Evolutionary conservation across 1,140 invertebrate genomes (phyloP), one percentile per base, ranked within the genome.

Genomic region (Papilio polytes): DNA sequence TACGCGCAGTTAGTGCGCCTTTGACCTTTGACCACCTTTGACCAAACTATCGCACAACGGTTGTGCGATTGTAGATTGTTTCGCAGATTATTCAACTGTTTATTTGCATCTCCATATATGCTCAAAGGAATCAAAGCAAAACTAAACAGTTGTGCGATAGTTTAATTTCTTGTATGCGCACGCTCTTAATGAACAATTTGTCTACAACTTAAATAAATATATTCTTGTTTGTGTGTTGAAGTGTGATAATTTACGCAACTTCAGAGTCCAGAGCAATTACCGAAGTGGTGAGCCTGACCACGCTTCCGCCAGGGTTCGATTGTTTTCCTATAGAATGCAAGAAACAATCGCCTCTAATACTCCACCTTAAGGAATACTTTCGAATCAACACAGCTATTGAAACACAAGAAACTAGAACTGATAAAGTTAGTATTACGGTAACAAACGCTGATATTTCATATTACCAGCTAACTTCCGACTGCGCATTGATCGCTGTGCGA

Each of bases 351-450:
- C 63, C 63, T 66, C 22, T 66, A 66, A 66, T 18, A 0, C 12
- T 0, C 13, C 0, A 15, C 22, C 3, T 66, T 66, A 66, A 66
- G 26, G 26, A 66, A 26, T n/a, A 66, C 26, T 73, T 46, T 46
- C 15, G 41, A 46, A 41, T 44, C 31, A 73, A 73, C 15, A 41
- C 10, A 20, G 20, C 3, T 0, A 1, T 74, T 41, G 70, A 73
- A 74, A 74, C 44, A 46, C 44, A 46, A 48, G 73, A 74, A 74
- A 74, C 73, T 74, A 26, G 73, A 74, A 74, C n/a, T 51, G 41
- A 74, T 74, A 74, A 74, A 74, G 73, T 74, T 74, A 22, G 41
- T 74, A 74, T 48, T 74, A 74, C 73, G 46, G 73, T 74, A 74
- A 74, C 41, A 26, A 26, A 46, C 41, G 73, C 73, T 74, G 73